These are phyloP conservation scores for Drosophila nigrodunni DNA, from an alignment of 1,140 invertebrate genomes.

Conservation along the genomic window DNA sequence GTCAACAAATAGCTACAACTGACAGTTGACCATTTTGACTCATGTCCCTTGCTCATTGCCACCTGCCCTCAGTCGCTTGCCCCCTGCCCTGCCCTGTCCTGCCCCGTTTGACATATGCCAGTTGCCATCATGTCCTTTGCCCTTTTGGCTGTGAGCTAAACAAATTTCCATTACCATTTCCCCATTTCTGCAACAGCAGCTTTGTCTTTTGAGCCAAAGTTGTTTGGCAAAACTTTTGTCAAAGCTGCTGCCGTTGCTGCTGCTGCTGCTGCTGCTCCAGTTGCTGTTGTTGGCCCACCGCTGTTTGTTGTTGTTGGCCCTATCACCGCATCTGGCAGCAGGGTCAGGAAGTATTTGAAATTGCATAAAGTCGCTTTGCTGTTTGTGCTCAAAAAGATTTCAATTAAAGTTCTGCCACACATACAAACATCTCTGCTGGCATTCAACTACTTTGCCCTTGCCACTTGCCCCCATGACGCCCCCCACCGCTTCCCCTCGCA, in stretches of 20 bases:
- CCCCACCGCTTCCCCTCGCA: too few species aligned
- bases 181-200: conserved; percentile 27
- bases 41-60: not conserved
- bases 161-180: conserved; percentile 73
- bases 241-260: too few species aligned
- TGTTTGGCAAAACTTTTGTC: conserved; percentile 49
- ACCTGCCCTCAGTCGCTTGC: conserved; percentile 18
- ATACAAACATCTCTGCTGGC: conserved; percentile 1
- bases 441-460: not conserved
- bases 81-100: not conserved
- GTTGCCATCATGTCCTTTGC: not conserved
- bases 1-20: conserved; percentile 21
- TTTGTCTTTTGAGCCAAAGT: conserved; percentile 75
- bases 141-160: conserved; percentile 40
- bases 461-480: not conserved
- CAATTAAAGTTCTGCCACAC: conserved; percentile 70
- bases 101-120: not conserved
- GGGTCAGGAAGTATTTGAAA: conserved; percentile 71
- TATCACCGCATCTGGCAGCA: conserved; percentile 1
- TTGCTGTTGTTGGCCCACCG: not conserved
- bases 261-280: conserved; percentile 28
- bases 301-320: not conserved
- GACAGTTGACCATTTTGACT: conserved; percentile 30
- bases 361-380: conserved; percentile 73
- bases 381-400: conserved; percentile 66